These are phyloP conservation scores for Eurystomus gularis DNA, from an alignment of 2,113 vertebrate species.

Conservation along the genomic window DNA sequence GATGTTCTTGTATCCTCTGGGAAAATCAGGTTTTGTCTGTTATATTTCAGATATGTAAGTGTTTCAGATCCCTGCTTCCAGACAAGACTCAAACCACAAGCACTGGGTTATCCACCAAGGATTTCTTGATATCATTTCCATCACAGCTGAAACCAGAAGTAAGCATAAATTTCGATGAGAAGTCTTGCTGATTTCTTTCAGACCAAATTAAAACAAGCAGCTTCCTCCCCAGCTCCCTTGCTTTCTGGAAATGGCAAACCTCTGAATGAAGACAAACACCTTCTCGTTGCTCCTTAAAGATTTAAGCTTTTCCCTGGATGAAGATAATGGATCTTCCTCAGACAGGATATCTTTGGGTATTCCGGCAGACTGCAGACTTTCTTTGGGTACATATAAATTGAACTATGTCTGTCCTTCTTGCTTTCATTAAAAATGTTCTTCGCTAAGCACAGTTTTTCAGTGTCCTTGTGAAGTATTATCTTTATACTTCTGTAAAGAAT, in stretches of 20 bases:
- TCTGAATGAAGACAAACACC: not conserved
- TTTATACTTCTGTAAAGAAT: not conserved
- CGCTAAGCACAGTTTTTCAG: not conserved
- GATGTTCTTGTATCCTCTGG: not conserved
- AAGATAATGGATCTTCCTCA: conserved; percentile 3
- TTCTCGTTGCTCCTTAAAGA: not conserved
- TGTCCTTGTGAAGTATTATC: not conserved
- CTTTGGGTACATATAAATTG: not conserved
- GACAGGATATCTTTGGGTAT: not conserved
- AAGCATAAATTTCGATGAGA: not conserved
- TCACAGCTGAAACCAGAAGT: conserved; percentile 1
- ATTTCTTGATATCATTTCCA: conserved; percentile 47
- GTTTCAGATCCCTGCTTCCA: conserved; percentile 13
- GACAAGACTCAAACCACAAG: not conserved
- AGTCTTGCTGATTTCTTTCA: conserved; percentile 35
- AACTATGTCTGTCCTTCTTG: not conserved
- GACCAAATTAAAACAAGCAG: conserved; percentile 21
- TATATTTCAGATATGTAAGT: not conserved
- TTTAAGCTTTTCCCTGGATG: conserved; percentile 1
- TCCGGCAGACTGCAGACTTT: not conserved
- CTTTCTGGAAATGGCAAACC: conserved; percentile 39
- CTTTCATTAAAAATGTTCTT: not conserved
- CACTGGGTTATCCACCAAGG: conserved; percentile 28
- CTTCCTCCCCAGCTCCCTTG: conserved; percentile 26
- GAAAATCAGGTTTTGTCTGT: not conserved